Conservation (phyloP, 2,797 vertebrate genomes). For the Manis javanica region DNA sequence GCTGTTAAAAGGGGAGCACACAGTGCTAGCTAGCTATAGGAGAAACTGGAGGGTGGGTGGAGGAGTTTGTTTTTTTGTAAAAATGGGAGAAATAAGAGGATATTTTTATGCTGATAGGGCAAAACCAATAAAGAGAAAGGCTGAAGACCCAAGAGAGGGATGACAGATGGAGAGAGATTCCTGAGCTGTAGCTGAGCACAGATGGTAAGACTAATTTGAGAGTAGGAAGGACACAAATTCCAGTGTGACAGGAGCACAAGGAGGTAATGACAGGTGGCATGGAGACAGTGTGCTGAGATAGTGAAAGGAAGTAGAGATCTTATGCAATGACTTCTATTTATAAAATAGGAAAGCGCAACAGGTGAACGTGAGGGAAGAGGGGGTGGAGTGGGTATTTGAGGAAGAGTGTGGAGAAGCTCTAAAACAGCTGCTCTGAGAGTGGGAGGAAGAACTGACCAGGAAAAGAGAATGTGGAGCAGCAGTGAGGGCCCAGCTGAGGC, state of each 20-base stretch:
- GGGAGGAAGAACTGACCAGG: neutral
- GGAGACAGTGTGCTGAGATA: neutral
- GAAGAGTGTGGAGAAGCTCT: neutral
- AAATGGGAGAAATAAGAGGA: neutral
- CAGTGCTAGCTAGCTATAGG: neutral
- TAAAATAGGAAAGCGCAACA: neutral
- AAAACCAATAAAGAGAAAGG: slow-evolving; percentile 42
- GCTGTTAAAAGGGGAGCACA: neutral
- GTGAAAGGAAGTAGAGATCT: neutral
- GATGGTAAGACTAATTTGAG: neutral
- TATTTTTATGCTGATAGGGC: neutral
- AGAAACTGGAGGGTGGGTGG: neutral
- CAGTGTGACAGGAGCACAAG: neutral
- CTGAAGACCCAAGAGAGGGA: neutral
- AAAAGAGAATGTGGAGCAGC: neutral
- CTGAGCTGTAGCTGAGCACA: neutral
- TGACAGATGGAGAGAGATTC: neutral
- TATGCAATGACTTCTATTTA: neutral
- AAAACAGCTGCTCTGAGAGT: neutral
- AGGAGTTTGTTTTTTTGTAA: neutral
- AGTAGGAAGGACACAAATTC: neutral
- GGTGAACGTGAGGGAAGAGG: neutral
- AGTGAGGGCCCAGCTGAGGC: neutral
- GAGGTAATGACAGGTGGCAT: neutral
- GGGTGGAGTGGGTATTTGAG: neutral